phyloP scores from a whole-genome alignment of 2,113 vertebrate genomes.

The Bos indicus region DNA sequence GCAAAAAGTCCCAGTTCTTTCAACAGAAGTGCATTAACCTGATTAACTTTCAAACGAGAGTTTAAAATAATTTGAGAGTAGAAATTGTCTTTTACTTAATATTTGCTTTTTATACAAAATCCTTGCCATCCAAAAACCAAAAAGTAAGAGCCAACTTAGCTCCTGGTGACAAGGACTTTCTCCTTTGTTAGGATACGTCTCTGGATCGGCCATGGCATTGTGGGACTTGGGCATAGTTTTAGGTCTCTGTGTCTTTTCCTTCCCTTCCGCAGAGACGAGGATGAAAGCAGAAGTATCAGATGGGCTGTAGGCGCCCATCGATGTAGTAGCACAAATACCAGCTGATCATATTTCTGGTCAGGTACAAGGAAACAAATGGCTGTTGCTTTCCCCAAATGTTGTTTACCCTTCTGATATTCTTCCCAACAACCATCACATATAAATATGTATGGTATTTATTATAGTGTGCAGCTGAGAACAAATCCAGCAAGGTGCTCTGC shows the following conservation, averaged over 20 bases:
- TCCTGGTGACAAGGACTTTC: neutral
- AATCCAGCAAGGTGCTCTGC: conserved; percentile 47
- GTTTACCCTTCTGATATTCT: conserved; percentile 70
- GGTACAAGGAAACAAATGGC: conserved; percentile 73
- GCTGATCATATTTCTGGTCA: conserved; percentile 72
- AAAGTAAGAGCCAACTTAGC: neutral
- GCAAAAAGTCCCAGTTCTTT: neutral
- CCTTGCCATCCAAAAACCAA: neutral
- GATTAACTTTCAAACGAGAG: neutral
- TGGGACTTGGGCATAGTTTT: neutral
- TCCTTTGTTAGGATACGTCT: neutral
- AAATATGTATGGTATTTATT: conserved; percentile 71
- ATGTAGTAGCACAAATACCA: conserved; percentile 70
- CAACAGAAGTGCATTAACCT: neutral
- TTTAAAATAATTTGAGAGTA: neutral
- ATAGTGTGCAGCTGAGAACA: conserved; percentile 44
- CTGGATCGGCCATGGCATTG: neutral
- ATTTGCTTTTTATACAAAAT: neutral
- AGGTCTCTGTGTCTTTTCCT: neutral
- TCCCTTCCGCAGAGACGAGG: neutral
- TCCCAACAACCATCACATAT: conserved; percentile 46
- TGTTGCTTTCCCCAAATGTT: conserved; percentile 71
- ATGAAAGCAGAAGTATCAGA: conserved; percentile 53
- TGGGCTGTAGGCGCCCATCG: conserved; percentile 63
- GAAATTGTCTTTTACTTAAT: neutral